Base-by-base conservation (phyloP, 1,140 invertebrate genomes). In the Cotesia vestalis region DNA sequence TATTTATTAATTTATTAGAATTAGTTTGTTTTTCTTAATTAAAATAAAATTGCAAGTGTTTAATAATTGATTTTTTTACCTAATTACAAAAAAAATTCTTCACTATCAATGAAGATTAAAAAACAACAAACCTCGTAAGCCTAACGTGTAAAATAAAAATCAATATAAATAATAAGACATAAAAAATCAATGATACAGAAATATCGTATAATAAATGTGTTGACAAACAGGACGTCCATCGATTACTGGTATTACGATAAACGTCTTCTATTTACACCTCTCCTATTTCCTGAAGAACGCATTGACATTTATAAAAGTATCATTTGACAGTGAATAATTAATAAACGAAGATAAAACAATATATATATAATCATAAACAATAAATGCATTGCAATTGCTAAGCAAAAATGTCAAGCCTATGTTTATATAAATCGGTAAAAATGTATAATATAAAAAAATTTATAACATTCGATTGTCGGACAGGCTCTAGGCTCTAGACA, bases 251-350 rank as follows among this genome's bases (percentile, higher is more conserved):
- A 46, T 46, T 5, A 46, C 61, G 36, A 12, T 40, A 51, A 17
- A 66, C 20, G 38, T 36, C 9, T 66, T 27, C 27, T 27, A 27
- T 27, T 27, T 40, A 66, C n/a, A 40, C 63, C 63, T 66, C 40
- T 46, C 63, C 63, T 66, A 66, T 66, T 66, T 66, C 63, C 63
- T 66, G 63, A 66, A 46, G 63, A 66, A 66, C 40, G 63, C 63
- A 66, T 66, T 66, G 27, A 9, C 40, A 46, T 46, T 9, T 46
- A 46, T 46, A 46, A 2, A 46, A 9, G 11, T 46, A 46, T 46
- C 63, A 66, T 66, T 52, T 66, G 17, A 52, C 46, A 66, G 46
- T 40, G 17, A 66, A 11, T 20, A 66, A 17, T 8, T n/a, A 27
- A 38, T 27, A 66, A 51, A 52, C 11, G 27, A 27, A 27, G 27